Conservation (phyloP, 1,140 invertebrate species). For the Drosophila sechellia region DNA sequence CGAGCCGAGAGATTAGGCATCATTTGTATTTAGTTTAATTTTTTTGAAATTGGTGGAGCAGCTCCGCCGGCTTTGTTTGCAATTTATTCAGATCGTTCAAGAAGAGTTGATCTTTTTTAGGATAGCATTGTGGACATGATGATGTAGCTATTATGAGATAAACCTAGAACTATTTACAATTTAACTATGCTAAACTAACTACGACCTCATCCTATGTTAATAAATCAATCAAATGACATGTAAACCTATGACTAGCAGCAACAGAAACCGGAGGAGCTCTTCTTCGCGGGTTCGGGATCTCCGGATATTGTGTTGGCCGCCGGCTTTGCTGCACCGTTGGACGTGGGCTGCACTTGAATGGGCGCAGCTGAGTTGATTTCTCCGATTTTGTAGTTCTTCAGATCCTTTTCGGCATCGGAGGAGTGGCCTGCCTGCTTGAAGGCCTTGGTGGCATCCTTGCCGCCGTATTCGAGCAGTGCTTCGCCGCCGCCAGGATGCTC, state of each 20-base stretch:
- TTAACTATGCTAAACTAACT: constrained; percentile 39
- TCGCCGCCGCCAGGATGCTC: constrained; percentile 89
- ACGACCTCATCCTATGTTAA: constrained; percentile 50
- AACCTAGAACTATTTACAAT: constrained; percentile 31
- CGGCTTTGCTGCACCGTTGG: background rate
- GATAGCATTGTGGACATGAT: constrained; percentile 40
- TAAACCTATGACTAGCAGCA: constrained; percentile 28
- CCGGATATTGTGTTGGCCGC: background rate
- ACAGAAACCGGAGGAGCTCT: constrained; percentile 43
- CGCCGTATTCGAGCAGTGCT: constrained; percentile 87
- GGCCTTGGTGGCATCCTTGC: constrained; percentile 87
- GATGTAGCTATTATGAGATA: constrained; percentile 21
- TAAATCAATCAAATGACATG: constrained; percentile 51
- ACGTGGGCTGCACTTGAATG: constrained; percentile 52
- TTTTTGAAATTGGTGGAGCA: constrained; percentile 21
- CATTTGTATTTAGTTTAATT: constrained; percentile 17
- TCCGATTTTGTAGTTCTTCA: constrained; percentile 88
- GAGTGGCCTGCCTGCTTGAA: constrained; percentile 89
- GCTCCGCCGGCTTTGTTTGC: constrained; percentile 27
- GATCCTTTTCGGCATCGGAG: constrained; percentile 86
- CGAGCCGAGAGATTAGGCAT: constrained; percentile 3
- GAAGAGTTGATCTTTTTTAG: constrained; percentile 73
- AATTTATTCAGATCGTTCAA: constrained; percentile 61
- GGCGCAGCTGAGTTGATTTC: constrained; percentile 59
- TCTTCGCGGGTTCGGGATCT: constrained; percentile 18